Evolutionary conservation across 1,140 invertebrate species (phyloP), one percentile per base, ranked within the genome.

Genomic region (Neomicropteryx cornuta): DNA sequence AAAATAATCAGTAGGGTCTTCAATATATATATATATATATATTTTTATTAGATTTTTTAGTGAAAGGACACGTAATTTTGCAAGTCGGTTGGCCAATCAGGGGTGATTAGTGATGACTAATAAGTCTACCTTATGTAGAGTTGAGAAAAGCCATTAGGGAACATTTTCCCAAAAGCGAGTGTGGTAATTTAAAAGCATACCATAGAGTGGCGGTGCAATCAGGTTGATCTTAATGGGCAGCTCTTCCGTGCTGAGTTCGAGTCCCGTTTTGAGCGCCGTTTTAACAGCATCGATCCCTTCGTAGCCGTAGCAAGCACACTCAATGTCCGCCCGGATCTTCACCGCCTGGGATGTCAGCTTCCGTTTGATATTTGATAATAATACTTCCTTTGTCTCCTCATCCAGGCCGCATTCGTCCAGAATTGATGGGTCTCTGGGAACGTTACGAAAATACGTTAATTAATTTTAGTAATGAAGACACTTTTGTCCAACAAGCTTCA

Each of bases 281-380:
- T 98, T 98, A 0, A 99, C 94, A 24, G 97, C 97, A 74, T 99
- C 95, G 51, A 99, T 97, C 19, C 97, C 97, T 65, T 99, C 95
- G 57, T 97, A 97, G 3, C 88, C 93, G 56, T 96, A 99, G 67
- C 95, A 99, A 0, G 93, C 92, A 49, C 96, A 95, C 69, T 99
- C 94, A 53, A 99, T 90, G 58, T 99, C 95, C 18, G 94, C 87
- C 52, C 95, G 74, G 40, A 97, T 96, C 75, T 99, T 99, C 0
- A 99, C 91, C 14, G 94, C 90, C 66, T 98, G 95, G 14, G 94
- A 96, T 22, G 95, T 98, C 10, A 99, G 68, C 63, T 97, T 94
- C 33, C 93, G 75, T 58, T 89, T 90, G 44, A 99, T 99, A 58
- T 99, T 97, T 44, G 82, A 84, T 32, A 99, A 57, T 10, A 99